Evolutionary conservation across 1,140 invertebrate genomes (phyloP), one percentile per base, ranked within the genome.

Genomic region (Hylyphantes graminicola): DNA sequence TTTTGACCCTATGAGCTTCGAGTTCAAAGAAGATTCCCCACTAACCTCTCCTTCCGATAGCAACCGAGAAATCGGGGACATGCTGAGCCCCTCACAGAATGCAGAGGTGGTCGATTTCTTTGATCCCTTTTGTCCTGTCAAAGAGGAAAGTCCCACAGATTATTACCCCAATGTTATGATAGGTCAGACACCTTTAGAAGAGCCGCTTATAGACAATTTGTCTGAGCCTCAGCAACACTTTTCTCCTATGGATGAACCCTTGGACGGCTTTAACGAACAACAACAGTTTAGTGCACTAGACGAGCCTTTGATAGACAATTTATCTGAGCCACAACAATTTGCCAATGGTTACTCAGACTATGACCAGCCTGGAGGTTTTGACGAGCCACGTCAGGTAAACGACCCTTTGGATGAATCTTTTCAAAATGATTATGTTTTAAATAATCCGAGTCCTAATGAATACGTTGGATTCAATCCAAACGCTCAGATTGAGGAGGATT

Each of bases 1-100:
- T 61, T 85, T 85, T 72, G 78, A 85, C 76, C 85, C 85, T 21
- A 85, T 85, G 85, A 85, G 72, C 64, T 85, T 81, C 67, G 55
- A 85, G 63, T 81, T 80, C 57, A 74, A 85, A 51, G 85, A 81
- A 73, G 75, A 78, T 74, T 85, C 84, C 75, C 84, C 76, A 77
- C 75, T 85, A 79, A 79, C 84, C 50, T 85, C 84, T 73, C 84
- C 84, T 64, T 72, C 79, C 57, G 84, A 85, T 79, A 84, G 74
- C 35, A 65, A 64, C 53, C 82, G 63, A 57, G 81, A 83, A 7
- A 55, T 83, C 65, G 81, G 72, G 74, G 82, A 84, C 21, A 77
- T 70, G 65, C 55, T 67, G 19, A 84, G 81, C 17, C 81, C 81
- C 19, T 75, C 72, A 4, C 82, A 84, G 17, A 84, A 84, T 77